A percentile compares a stretch with the other conserved stretches of the same genome.
phyloP scores from a whole-genome alignment of 2,888 invertebrate genomes.

The Cosmia pyralina region DNA sequence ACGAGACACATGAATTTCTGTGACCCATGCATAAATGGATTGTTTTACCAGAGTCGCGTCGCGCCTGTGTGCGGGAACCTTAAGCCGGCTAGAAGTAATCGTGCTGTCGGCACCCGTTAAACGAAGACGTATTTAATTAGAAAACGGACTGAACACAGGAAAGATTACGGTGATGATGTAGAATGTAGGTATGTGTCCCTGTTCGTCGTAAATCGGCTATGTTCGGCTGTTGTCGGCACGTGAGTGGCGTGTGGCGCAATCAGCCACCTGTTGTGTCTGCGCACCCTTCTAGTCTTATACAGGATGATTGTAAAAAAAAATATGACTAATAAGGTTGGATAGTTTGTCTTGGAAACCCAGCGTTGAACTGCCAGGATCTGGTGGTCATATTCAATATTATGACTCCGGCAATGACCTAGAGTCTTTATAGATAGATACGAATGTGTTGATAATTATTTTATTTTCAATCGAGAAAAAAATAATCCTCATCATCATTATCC shows the following conservation, averaged over 20 bases:
- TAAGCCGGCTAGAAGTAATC: conserved; percentile 4
- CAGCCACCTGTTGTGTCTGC: conserved; percentile 76
- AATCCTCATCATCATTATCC: conserved; percentile 31
- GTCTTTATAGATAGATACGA: not conserved
- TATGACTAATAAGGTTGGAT: not conserved
- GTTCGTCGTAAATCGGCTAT: conserved; percentile 48
- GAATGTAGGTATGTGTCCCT: conserved; percentile 11
- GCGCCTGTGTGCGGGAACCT: no score
- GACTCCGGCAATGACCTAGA: conserved; percentile 13
- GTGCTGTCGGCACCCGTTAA: conserved; percentile 58
- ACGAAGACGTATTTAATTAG: conserved; percentile 19
- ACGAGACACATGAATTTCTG: no score
- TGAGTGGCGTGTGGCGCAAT: conserved; percentile 66
- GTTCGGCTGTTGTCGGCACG: conserved; percentile 64
- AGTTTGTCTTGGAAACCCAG: not conserved
- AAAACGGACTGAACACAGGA: conserved; percentile 2
- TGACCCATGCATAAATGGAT: no score
- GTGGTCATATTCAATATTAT: not conserved
- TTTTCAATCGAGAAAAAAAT: conserved; percentile 36
- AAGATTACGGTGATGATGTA: conserved; percentile 43
- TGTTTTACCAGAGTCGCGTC: no score
- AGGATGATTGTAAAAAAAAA: conserved; percentile 60
- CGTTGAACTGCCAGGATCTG: not conserved
- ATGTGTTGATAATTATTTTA: conserved; percentile 15
- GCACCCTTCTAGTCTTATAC: conserved; percentile 70